These are phyloP conservation scores for Tadarida brasiliensis DNA, from an alignment of 2,797 vertebrate genomes.

Conservation along the genomic window DNA sequence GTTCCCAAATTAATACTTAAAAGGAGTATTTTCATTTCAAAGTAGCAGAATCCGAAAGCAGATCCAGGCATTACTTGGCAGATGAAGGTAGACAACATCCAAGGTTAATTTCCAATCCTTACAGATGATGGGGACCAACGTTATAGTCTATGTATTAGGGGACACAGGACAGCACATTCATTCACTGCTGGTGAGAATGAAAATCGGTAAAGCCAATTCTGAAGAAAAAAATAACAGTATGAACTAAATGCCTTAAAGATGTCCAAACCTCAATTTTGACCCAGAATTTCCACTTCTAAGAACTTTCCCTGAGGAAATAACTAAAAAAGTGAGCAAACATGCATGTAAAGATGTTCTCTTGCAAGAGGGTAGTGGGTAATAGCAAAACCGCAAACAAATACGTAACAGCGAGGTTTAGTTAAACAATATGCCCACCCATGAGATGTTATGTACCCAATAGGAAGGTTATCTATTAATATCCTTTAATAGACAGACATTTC, in stretches of 20 bases:
- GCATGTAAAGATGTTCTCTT: not conserved
- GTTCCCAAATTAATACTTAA: not conserved
- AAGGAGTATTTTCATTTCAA: conserved; percentile 16
- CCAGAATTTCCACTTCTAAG: not conserved
- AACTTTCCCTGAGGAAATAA: conserved; percentile 30
- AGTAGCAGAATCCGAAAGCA: not conserved
- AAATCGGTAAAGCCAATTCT: not conserved
- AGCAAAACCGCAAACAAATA: not conserved
- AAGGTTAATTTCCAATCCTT: not conserved
- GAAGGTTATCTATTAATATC: not conserved
- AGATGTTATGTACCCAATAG: not conserved
- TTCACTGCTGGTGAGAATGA: not conserved
- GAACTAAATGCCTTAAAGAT: not conserved
- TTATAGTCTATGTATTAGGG: not conserved
- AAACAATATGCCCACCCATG: not conserved
- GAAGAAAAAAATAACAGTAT: not conserved
- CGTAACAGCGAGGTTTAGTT: not conserved
- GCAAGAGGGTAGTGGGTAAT: not conserved
- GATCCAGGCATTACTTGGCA: not conserved
- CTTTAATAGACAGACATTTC: not conserved
- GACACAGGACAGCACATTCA: not conserved
- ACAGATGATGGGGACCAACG: not conserved
- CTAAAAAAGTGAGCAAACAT: not conserved
- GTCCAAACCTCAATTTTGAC: not conserved
- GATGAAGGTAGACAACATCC: not conserved